Base-by-base conservation (phyloP, 2,888 invertebrate species). In the Terebella lapidaria region DNA sequence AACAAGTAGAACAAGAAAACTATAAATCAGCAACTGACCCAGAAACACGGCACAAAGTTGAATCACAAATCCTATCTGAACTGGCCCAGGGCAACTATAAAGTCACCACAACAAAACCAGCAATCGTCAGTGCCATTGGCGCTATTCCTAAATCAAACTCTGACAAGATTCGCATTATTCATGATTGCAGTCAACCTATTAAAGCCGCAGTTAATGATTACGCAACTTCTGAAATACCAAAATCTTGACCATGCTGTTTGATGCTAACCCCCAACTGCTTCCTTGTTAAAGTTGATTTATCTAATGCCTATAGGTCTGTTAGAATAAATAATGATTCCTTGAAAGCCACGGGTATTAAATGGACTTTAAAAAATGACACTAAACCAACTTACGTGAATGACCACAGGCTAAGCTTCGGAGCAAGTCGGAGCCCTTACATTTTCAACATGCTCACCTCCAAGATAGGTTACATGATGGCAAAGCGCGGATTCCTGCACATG, bases 341-440 rank as follows among this genome's bases (percentile, higher is more conserved):
- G 4, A 3, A 26, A n/a, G 29, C 30, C 10, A 57, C 57, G 5
- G 57, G 57, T 15, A n/a, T 57, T 22, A 52, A 57, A 28, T 57
- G 57, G 51, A 5, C 4, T 15, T 56, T 56, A n/a, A 29, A n/a
- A 3, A 30, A 30, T 4, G 3, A 29, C 5, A 22, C 3, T n/a
- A 5, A 28, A 20, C 52, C 57, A 27, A 51, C 28, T 22, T 57
- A 57, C 29, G 15, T 57, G 3, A 4, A 5, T 4, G 59, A 59
- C 22, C 58, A 26, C 2, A 3, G 28, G 22, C 25, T 59, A 10
- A 45, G 47, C 20, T 59, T 59, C 30, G 59, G 59, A 10, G 56
- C 59, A 5, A 22, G 27, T 1, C 10, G 15, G 15, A 25, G 52
- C 22, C 51, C 55, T 4, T n/a, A 27, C 18, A 60, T 60, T 15